Evolutionary conservation across 2,888 invertebrate genomes (phyloP).

Genomic region (Perithous albicinctus): DNA sequence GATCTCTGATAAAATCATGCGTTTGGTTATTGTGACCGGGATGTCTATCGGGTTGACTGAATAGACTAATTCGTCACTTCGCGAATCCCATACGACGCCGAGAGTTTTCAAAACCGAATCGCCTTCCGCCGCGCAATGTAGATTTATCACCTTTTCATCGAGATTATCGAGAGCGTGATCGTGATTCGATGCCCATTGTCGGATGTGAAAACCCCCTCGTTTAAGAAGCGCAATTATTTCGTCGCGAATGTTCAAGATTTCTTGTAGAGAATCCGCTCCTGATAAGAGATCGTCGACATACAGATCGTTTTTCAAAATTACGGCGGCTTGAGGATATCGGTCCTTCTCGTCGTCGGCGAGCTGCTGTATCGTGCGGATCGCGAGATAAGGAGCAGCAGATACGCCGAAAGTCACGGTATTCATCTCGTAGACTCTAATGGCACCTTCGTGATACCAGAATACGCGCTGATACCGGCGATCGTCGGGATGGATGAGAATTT

Average conservation of each 20-base stretch:
- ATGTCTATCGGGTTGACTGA: constrained; percentile 32
- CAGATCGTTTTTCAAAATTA: constrained; percentile 48
- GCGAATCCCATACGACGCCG: too few species aligned
- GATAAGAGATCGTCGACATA: constrained; percentile 69
- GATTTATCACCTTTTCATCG: constrained; percentile 22
- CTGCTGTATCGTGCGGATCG: constrained; percentile 70
- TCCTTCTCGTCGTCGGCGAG: constrained; percentile 68
- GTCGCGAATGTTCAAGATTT: constrained; percentile 42
- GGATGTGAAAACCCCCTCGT: constrained; percentile 61
- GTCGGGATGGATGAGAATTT: constrained; percentile 17
- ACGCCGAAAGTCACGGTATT: constrained; percentile 64
- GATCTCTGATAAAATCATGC: too few species aligned
- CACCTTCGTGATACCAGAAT: constrained; percentile 14
- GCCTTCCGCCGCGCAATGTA: constrained; percentile 13
- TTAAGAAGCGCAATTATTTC: constrained; percentile 46
- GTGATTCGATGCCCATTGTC: constrained; percentile 65
- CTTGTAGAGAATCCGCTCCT: constrained; percentile 50
- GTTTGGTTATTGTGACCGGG: too few species aligned
- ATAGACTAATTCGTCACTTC: constrained; percentile 53
- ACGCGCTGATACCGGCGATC: constrained; percentile 26
- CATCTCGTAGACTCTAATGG: constrained; percentile 31
- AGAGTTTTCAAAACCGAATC: constrained; percentile 52
- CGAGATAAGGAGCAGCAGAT: constrained; percentile 70
- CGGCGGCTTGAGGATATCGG: constrained; percentile 42
- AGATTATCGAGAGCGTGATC: constrained; percentile 43